A percentile compares a stretch with the other conserved stretches of the same genome.
Evolutionary conservation across 2,888 invertebrate species (phyloP).

Genomic region (Pimpla rufipes): DNA sequence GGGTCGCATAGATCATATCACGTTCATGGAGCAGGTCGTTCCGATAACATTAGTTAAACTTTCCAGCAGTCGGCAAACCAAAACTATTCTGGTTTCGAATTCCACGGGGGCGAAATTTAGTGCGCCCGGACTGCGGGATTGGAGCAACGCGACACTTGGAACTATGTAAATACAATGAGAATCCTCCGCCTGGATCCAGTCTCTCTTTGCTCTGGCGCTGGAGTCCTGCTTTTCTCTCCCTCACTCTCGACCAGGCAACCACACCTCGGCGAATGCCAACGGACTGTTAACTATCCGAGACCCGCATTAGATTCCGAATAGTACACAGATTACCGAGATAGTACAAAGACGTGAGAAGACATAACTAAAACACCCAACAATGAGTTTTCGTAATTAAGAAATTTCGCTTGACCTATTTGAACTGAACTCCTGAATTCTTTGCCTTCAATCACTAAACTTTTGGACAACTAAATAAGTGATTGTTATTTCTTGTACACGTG

Average conservation of each 20-base stretch:
- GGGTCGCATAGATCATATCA: conserved; percentile 27
- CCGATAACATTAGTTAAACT: conserved; percentile 60
- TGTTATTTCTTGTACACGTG: no score
- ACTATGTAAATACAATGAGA: conserved; percentile 32
- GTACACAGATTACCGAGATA: background rate
- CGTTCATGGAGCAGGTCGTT: conserved; percentile 44
- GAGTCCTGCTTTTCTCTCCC: background rate
- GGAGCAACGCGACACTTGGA: conserved; percentile 17
- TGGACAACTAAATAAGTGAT: no score
- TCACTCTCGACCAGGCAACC: background rate
- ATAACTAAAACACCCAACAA: background rate
- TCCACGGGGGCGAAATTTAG: conserved; percentile 44
- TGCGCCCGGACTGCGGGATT: conserved; percentile 24
- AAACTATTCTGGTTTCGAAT: conserved; percentile 55
- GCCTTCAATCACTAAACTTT: no score
- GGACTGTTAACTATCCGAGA: conserved; percentile 8
- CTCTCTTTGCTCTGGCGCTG: conserved; percentile 3
- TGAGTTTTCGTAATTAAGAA: background rate
- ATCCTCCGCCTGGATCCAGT: conserved; percentile 10
- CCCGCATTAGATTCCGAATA: background rate
- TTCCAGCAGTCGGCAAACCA: conserved; percentile 40
- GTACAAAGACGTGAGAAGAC: background rate
- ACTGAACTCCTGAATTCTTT: no score
- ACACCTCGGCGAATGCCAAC: conserved; percentile 12
- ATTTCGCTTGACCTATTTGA: background rate